Evolutionary conservation across 2,797 vertebrate species (phyloP), one percentile per base, ranked within the genome.

Genomic region (Spatula clypeata): DNA sequence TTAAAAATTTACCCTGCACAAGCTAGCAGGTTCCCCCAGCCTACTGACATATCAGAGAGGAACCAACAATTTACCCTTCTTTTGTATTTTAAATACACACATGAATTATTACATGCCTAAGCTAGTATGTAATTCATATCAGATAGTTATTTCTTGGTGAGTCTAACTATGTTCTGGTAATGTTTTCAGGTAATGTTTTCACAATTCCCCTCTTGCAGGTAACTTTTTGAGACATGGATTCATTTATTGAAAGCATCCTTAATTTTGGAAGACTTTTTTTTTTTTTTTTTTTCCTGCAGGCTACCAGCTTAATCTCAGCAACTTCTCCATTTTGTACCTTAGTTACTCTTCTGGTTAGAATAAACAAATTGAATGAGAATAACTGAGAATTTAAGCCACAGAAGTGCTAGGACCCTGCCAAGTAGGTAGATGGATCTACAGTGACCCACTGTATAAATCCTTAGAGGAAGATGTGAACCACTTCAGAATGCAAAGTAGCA

Each of bases 391-490:
- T 66, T 74, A 82, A 69, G 32, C 70, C 54, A 51, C 79, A 21
- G 3, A 70, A 70, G 34, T 75, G 4, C 10, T 54, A 79, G 27
- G 21, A 73, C 34, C 14, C 18, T 80, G 13, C 5, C 53, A 73
- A 70, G 20, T 54, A 86, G 16, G 32, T 11, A 64, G 24, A 47
- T 85, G 81, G 55, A 62, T 79, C 31, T 79, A 19, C 31, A 72
- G 16, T 16, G n/a, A 65, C 49, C 4, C 8, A 32, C 2, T 54
- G 6, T 72, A 90, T 32, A 79, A 53, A 86, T 75, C 14, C 20
- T 58, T 62, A 47, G 20, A 69, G 29, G 3, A 87, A 87, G 31
- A 14, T 65, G 51, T 0, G 0, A 11, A 14, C 2, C 3, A 13
- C 51, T 95, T 77, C 34, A 19, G 49, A 77, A 74, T 23, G 11